These are phyloP conservation scores for Rhinella marina DNA, from an alignment of 2,797 vertebrate genomes.

Conservation along the genomic window DNA sequence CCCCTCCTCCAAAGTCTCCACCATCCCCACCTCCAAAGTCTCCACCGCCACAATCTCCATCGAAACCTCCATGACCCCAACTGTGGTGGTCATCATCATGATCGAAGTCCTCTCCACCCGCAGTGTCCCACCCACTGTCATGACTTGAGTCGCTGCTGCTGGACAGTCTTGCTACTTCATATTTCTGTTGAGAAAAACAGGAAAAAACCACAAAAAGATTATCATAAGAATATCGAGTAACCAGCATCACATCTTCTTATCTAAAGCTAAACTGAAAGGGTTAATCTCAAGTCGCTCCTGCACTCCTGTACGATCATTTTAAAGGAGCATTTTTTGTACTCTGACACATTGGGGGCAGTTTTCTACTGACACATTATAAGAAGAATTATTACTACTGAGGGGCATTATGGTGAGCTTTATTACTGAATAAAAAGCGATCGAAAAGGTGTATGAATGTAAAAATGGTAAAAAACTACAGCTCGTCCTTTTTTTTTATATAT, in stretches of 20 bases:
- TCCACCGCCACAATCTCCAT: background rate
- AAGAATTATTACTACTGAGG: no score
- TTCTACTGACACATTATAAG: no score
- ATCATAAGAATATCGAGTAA: background rate
- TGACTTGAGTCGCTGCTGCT: background rate
- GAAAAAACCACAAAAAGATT: background rate
- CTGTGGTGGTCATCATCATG: background rate
- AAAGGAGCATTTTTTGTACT: no score
- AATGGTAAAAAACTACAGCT: no score
- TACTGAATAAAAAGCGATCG: no score
- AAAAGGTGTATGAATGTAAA: no score
- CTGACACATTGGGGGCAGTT: no score
- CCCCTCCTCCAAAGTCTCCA: background rate
- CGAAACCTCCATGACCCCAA: background rate
- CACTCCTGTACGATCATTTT: no score
- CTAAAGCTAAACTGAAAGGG: no score
- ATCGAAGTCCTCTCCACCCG: background rate
- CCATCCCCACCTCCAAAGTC: background rate
- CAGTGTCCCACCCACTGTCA: background rate
- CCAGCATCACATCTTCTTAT: background rate
- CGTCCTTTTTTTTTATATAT: no score
- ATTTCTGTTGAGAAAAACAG: background rate
- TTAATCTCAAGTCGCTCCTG: background rate
- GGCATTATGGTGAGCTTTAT: no score
- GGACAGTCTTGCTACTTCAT: background rate